phyloP scores from a whole-genome alignment of 2,113 vertebrate genomes.

The Sylvietta virens region DNA sequence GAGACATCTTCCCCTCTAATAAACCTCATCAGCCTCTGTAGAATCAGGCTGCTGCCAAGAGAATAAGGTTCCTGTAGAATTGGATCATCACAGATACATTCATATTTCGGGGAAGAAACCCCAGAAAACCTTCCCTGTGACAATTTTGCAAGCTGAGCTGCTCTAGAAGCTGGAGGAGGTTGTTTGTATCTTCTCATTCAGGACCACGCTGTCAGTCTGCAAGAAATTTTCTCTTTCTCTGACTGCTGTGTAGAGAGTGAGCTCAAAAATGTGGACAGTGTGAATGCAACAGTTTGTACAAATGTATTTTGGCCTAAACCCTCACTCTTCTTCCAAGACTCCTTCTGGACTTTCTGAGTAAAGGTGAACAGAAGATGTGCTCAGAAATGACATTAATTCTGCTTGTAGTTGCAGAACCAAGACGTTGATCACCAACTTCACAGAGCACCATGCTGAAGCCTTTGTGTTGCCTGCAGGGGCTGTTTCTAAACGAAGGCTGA shows the following conservation, averaged over 20 bases:
- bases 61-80: background rate
- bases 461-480: slow-evolving; percentile 71
- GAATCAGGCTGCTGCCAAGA: background rate
- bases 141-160: background rate
- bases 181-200: background rate
- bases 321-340: background rate
- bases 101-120: background rate
- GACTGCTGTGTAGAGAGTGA: background rate
- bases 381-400: background rate
- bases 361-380: background rate
- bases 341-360: background rate
- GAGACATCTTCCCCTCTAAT: background rate
- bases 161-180: background rate
- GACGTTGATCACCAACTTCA: slow-evolving; percentile 17
- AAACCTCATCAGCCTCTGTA: background rate
- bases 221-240: background rate
- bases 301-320: background rate
- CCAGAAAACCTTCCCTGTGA: background rate
- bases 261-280: background rate
- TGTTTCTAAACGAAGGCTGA: slow-evolving; percentile 75
- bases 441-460: slow-evolving; percentile 44
- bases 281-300: background rate
- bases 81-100: background rate
- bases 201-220: background rate
- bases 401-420: slow-evolving; percentile 18